Evolutionary conservation across 2,797 vertebrate species (phyloP), one percentile per base, ranked within the genome.

Genomic region (Huso huso): DNA sequence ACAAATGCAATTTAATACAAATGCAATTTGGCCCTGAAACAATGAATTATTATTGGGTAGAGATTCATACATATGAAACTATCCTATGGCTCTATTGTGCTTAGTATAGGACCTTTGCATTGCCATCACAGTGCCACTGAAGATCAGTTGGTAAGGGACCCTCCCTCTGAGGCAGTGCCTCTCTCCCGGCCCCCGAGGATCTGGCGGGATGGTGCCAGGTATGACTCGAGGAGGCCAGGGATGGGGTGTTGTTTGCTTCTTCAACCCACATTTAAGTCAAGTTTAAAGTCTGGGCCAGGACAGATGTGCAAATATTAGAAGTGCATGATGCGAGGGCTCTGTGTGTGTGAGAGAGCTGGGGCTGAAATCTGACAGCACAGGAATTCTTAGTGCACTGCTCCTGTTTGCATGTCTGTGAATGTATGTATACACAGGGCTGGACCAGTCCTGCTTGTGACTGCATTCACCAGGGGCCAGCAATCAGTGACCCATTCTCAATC

Each of bases 261-360:
- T 60, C 69, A 64, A 51, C 37, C 65, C 49, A 67, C 67, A 63
- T 57, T 58, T 55, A 67, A 37, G 62, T 51, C 59, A 51, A 65
- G 62, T 50, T 70, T 52, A 63, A 53, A 64, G 63, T 68, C 72
- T 65, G 59, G 48, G 53, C 66, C 62, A 18, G 48, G 13, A 68
- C 66, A 67, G 53, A 68, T 70, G 69, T 63, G 69, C 60, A 73
- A 70, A 73, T 73, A 66, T 73, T 73, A 68, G 18, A 64, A 10
- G 51, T 62, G 58, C 58, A 51, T 11, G 51, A 11, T 52, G 23
- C 48, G 51, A 10, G 61, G 49, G 6, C 6, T 59, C 48, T 48
- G 48, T 10, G 49, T 48, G 57, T 13, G 49, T 37, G 57, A 11
- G 49, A 48, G 55, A 67, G 62, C 65, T 10, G 13, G 15, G 55